Percentiles rank a stretch among this genome's conserved stretches.
These are phyloP conservation scores for Branchellion lobata DNA, from an alignment of 2,888 invertebrate species.

Conservation along the genomic window DNA sequence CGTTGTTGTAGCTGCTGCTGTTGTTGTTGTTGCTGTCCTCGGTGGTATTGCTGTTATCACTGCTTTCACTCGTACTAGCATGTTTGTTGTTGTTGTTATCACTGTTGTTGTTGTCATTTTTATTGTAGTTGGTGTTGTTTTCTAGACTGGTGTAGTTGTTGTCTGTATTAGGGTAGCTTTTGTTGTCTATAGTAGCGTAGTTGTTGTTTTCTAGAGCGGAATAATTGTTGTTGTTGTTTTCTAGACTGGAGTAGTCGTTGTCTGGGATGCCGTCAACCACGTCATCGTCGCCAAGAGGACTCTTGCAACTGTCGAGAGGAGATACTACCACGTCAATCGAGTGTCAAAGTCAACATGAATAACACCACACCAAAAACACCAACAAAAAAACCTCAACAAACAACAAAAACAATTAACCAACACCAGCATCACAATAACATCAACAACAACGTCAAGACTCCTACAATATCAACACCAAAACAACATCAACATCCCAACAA, in stretches of 20 bases:
- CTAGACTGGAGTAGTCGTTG: background rate
- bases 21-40: background rate
- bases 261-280: background rate
- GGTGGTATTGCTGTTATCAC: constrained; percentile 17
- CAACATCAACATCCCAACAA: too few species aligned
- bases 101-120: constrained; percentile 21
- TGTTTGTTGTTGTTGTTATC: background rate
- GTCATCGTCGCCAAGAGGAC: too few species aligned
- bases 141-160: background rate
- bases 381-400: too few species aligned
- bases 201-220: background rate
- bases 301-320: too few species aligned
- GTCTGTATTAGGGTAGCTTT: background rate
- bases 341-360: too few species aligned
- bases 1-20: background rate
- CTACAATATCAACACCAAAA: too few species aligned
- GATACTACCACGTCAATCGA: too few species aligned
- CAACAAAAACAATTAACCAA: too few species aligned
- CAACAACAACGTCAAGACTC: too few species aligned
- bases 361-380: too few species aligned
- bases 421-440: too few species aligned
- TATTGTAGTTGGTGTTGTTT: constrained; percentile 17
- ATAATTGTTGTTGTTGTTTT: constrained; percentile 8
- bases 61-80: background rate
- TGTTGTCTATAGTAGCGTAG: background rate